Evolutionary conservation across 35 echinoderm and acorn worm genomes (phyloP), one percentile per base, ranked within the genome.

Genomic region (Holothuria glaberrima): DNA sequence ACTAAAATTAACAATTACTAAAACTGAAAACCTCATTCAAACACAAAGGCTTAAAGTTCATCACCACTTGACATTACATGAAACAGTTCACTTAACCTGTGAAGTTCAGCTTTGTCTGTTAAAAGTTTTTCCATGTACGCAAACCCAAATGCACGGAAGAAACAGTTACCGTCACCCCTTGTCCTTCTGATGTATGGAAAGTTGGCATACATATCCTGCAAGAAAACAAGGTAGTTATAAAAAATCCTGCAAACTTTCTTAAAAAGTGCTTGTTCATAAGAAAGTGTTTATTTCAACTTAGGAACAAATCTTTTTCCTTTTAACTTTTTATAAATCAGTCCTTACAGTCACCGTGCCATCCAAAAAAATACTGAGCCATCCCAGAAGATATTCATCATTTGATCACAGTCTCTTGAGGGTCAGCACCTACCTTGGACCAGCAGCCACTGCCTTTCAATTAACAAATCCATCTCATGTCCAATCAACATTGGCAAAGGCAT

Each of bases 101-200:
- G 64, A 70, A 94, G 72, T 68, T 98, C 96, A 61, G 50, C 91
- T 86, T 98, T 94, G 77, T 98, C 96, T 59, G 69, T 70, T 18
- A 98, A 72, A 26, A 98, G 59, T 58, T 85, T 94, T 65, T 98
- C 96, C 82, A 98, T 86, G 82, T 98, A 98, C 21, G 93, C 93
- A 98, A 92, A 98, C 48, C 96, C 96, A 91, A 98, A 98, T 25
- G 93, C 93, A 57, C 96, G 64, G 62, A 94, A 98, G 88, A 94
- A 98, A 86, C 96, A 98, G 68, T 98, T 98, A 2, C 96, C 96
- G 91, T 98, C 96, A 20, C 93, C 93, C 66, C 96, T 86, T 33
- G 93, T 94, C 91, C 91, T 94, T 85, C 96, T 92, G 65, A 98
- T 92, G 85, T 90, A 87, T 63, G 66, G 54, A 64, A 72, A 92